Conservation (phyloP, 2,113 vertebrate species). For the Paracyprichromis sp. region DNA sequence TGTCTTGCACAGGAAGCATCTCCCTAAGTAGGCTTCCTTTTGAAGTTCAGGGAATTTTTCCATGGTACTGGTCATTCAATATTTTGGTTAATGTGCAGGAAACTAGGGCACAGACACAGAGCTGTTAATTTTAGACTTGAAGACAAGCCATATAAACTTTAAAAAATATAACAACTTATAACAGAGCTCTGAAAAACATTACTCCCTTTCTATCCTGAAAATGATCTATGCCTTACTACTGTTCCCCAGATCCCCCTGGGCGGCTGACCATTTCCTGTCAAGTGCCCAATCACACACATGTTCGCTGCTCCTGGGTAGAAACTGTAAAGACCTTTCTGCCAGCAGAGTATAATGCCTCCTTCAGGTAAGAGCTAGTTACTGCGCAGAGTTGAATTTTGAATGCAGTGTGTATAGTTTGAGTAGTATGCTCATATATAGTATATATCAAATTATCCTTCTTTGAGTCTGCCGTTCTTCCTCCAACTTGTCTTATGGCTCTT, state of each 20-base stretch:
- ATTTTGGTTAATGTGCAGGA: not conserved
- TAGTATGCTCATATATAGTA: not conserved
- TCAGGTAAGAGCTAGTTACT: conserved; percentile 49
- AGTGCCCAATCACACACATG: conserved; percentile 62
- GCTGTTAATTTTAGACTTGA: not conserved
- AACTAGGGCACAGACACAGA: not conserved
- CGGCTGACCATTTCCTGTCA: conserved; percentile 63
- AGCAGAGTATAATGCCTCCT: conserved; percentile 60
- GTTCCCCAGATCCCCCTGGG: conserved; percentile 61
- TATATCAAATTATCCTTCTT: not conserved
- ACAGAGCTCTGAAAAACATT: not conserved
- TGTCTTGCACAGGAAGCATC: conserved; percentile 52
- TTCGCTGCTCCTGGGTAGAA: conserved; percentile 67
- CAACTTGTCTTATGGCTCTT: not conserved
- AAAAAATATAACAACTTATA: not conserved
- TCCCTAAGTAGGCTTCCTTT: conserved; percentile 39
- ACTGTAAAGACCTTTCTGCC: conserved; percentile 60
- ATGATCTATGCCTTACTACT: not conserved
- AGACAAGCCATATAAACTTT: not conserved
- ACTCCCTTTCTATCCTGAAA: not conserved
- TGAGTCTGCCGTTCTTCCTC: not conserved
- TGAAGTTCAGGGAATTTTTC: conserved; percentile 6
- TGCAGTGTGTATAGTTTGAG: not conserved
- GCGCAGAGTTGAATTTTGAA: not conserved
- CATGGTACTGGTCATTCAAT: not conserved